Percentiles rank a stretch among this genome's conserved stretches.
phyloP scores from a whole-genome alignment of 1,140 invertebrate genomes.

The Camponotus floridanus region DNA sequence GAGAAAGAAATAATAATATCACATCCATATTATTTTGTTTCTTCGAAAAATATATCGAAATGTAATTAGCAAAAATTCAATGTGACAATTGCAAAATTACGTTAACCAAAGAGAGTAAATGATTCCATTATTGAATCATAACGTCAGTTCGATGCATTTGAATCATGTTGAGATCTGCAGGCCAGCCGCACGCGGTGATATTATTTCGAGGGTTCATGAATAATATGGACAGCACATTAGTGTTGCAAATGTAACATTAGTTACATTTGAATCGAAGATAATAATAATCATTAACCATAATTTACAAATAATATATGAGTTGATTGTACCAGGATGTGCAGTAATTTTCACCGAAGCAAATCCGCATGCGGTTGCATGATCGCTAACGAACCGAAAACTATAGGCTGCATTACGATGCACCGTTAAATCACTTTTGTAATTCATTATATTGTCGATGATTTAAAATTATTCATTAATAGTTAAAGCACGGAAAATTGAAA shows the following conservation, averaged over 20 bases:
- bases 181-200: slow-evolving; percentile 11
- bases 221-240: slow-evolving; percentile 53
- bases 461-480: not conserved
- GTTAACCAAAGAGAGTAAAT: slow-evolving; percentile 49
- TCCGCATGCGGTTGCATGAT: slow-evolving; percentile 24
- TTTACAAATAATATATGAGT: slow-evolving; percentile 62
- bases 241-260: slow-evolving; percentile 64
- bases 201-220: slow-evolving; percentile 54
- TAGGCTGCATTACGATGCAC: slow-evolving; percentile 27
- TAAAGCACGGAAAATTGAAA: not conserved
- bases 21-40: not conserved
- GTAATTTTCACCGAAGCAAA: slow-evolving; percentile 53
- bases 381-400: slow-evolving; percentile 53
- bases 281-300: slow-evolving; percentile 63
- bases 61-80: not conserved
- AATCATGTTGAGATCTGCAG: slow-evolving; percentile 42
- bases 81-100: not conserved
- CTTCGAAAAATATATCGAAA: not conserved
- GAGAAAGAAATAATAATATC: not conserved
- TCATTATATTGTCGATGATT: not conserved
- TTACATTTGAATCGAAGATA: slow-evolving; percentile 60
- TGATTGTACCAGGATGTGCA: slow-evolving; percentile 52
- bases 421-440: slow-evolving; percentile 51
- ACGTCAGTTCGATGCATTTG: slow-evolving; percentile 20
- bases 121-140: slow-evolving; percentile 44